Evolutionary conservation across 2,797 vertebrate genomes (phyloP), one percentile per base, ranked within the genome.

Genomic region (Argya squamiceps): DNA sequence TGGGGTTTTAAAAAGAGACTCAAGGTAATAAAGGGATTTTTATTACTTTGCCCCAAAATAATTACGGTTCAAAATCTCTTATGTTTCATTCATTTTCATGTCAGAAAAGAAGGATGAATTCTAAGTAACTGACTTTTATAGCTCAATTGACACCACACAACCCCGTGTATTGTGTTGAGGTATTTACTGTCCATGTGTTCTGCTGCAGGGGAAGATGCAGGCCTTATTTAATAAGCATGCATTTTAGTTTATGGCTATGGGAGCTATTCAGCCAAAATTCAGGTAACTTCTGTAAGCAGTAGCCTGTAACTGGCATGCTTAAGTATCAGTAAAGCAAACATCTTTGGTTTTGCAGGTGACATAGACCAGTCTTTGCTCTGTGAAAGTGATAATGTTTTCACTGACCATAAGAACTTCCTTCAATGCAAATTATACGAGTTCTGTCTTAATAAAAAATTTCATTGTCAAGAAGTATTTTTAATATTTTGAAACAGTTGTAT

Each of bases 281-380:
- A 9, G 5, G 18, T 47, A 56, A 41, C 15, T 62, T 79, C 8
- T 70, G 0, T 53, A 6, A 78, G 53, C 26, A n/a, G 30, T 12
- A 81, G 27, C 34, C 55, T 86, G 21, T 75, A 64, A 46, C 30
- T 21, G 12, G 46, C 1, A 0, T 9, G 23, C 11, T 84, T 65
- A 65, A 50, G 29, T 21, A 12, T 21, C 2, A 2, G 41, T 55
- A 37, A 63, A 56, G 34, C 29, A 55, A n/a, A n/a, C 6, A 11
- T 47, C 6, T 1, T 52, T 3, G 0, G 0, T 92, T 92, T 74
- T 74, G 15, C 43, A 41, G 52, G 19, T 3, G 15, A 2, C 13
- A 2, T 52, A 12, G 3, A 10, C 36, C 2, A 7, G 1, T 53
- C 26, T n/a, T 92, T 64, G 15, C 47, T 67, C 22, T 36, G 30